Conservation (phyloP, 2,888 invertebrate species). For the Adelphocoris suturalis region DNA sequence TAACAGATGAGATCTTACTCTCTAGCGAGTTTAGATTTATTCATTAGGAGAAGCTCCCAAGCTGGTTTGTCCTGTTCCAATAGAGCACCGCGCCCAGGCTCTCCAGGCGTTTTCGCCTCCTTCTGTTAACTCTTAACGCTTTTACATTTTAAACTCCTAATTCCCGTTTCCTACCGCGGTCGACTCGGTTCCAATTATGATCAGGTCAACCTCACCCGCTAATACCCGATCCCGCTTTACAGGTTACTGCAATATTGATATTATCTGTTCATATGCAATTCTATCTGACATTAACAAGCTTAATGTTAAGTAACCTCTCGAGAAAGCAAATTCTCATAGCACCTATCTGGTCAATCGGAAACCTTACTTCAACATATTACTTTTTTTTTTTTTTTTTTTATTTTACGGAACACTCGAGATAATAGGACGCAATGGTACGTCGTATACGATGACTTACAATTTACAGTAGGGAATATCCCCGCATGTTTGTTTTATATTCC, state of each 20-base stretch:
- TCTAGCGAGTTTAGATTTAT: slow-evolving; percentile 65
- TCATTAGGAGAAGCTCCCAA: slow-evolving; percentile 60
- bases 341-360: too few species aligned
- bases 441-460: too few species aligned
- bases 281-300: background rate
- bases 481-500: too few species aligned
- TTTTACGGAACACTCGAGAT: too few species aligned
- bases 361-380: too few species aligned
- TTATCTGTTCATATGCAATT: background rate
- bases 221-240: background rate
- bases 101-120: slow-evolving; percentile 24
- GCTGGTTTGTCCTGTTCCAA: slow-evolving; percentile 53
- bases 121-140: slow-evolving; percentile 28
- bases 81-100: slow-evolving; percentile 30
- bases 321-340: background rate
- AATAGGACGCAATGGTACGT: too few species aligned
- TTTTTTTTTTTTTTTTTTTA: too few species aligned
- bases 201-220: background rate
- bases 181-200: slow-evolving; percentile 11
- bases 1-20: slow-evolving; percentile 65
- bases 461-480: too few species aligned
- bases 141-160: slow-evolving; percentile 24
- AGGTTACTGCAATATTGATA: background rate
- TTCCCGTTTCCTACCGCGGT: background rate
- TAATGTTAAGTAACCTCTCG: background rate